These are phyloP conservation scores for Tokudaia muenninki DNA, from an alignment of 2,797 vertebrate genomes.

Conservation along the genomic window DNA sequence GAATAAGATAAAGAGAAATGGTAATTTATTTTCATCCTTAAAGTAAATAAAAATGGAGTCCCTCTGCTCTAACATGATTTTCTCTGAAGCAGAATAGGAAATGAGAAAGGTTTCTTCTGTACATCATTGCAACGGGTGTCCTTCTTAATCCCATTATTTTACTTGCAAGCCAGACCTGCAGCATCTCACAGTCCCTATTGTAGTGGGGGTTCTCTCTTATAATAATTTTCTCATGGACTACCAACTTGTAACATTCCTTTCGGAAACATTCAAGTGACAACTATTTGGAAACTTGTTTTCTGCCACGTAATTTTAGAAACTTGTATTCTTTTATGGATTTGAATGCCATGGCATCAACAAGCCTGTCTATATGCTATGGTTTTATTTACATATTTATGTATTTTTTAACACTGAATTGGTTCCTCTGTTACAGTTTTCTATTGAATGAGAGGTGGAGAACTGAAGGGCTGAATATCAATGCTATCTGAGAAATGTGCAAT, in stretches of 20 bases:
- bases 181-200: background rate
- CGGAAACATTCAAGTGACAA: slow-evolving; percentile 46
- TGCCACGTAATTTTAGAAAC: slow-evolving; percentile 58
- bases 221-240: slow-evolving; percentile 48
- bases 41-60: slow-evolving; percentile 57
- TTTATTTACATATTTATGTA: slow-evolving; percentile 79
- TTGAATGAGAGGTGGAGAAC: slow-evolving; percentile 69
- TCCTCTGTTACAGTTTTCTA: slow-evolving; percentile 62
- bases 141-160: slow-evolving; percentile 44
- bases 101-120: slow-evolving; percentile 10
- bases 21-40: slow-evolving; percentile 60
- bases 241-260: slow-evolving; percentile 22
- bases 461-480: slow-evolving; percentile 78
- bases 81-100: slow-evolving; percentile 44
- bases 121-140: background rate
- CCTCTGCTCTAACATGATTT: slow-evolving; percentile 32
- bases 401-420: slow-evolving; percentile 72
- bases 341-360: slow-evolving; percentile 42
- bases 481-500: slow-evolving; percentile 74
- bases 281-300: slow-evolving; percentile 66
- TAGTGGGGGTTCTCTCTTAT: background rate
- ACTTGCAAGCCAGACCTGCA: background rate
- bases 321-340: slow-evolving; percentile 50
- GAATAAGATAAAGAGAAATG: slow-evolving; percentile 57
- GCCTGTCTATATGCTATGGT: slow-evolving; percentile 37